phyloP scores from a whole-genome alignment of 2,797 vertebrate species.

The Cynodonichthys magdalenae region DNA sequence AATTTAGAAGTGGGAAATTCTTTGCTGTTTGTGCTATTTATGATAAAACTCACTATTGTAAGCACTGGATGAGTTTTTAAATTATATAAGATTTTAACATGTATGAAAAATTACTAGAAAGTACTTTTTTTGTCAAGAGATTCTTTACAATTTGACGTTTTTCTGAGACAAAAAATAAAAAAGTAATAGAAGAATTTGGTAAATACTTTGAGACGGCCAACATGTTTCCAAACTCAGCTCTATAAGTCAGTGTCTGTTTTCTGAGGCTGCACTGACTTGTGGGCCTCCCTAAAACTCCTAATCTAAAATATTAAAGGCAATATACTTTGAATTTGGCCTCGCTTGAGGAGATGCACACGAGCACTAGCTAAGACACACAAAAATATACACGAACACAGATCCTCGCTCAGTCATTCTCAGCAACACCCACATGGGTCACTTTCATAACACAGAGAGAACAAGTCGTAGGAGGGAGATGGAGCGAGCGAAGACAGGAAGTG shows the following conservation, averaged over 20 bases:
- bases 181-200: conserved; percentile 21
- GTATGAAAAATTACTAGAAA: too few species aligned
- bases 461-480: conserved; percentile 75
- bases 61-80: too few species aligned
- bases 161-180: conserved; percentile 43
- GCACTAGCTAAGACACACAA: conserved; percentile 38
- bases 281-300: conserved; percentile 12
- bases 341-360: conserved; percentile 27
- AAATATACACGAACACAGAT: conserved; percentile 39
- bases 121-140: conserved; percentile 4
- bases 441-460: conserved; percentile 79
- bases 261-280: conserved; percentile 30
- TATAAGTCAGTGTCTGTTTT: conserved; percentile 43
- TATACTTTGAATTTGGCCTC: conserved; percentile 58
- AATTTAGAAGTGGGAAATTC: too few species aligned
- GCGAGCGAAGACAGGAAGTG: conserved; percentile 68
- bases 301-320: conserved; percentile 61
- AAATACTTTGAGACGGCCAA: conserved; percentile 7
- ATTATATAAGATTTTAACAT: too few species aligned
- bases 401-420: conserved; percentile 73
- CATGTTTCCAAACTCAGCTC: conserved; percentile 45
- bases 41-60: too few species aligned
- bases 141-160: conserved; percentile 41
- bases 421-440: conserved; percentile 67
- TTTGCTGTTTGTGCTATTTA: too few species aligned